Evolutionary conservation across 1,140 invertebrate species (phyloP), one percentile per base, ranked within the genome.

Genomic region (Homarus americanus): DNA sequence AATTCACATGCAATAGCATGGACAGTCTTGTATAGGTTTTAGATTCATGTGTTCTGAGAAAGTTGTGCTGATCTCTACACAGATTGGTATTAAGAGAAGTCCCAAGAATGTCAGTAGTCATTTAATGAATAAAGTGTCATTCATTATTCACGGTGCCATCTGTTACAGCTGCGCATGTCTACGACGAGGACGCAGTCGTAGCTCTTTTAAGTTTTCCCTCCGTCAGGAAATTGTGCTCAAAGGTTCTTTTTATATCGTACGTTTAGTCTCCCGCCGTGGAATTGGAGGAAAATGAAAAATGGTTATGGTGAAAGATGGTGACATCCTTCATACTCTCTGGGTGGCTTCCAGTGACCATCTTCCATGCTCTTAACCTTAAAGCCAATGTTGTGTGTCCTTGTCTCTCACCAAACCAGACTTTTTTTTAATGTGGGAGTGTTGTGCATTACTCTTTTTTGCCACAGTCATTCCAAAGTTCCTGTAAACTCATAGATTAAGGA

Each of bases 381-480:
- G 10, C 40, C 20, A 44, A 24, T 53, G n/a, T 53, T 80, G 41
- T 40, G n/a, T n/a, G n/a, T 76, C 73, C 44, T 24, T 69, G 63
- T 69, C n/a, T 32, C 5, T 32, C n/a, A 32, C 63, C 28, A 69
- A 32, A 28, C n/a, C 63, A 32, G 32, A 69, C 9, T 9, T 15
- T 9, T 69, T 69, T 69, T 32, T 69, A 12, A 28, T 69, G 5
- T 76, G 53, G 79, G 49, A 63, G 49, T 76, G 36, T n/a, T 80
- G 44, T 32, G 34, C 9, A 12, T 82, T 53, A 34, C 63, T 53
- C 2, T 82, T 44, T 36, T 76, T 76, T 82, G 32, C 63, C 41
- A 17, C 32, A 82, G 79, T 82, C 79, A 82, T 82, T 82, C 79
- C 79, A 82, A 58, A 82, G 79, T 82, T 82, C 79, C 79, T 82